Conservation (phyloP, 2,888 invertebrate species). For the Pyrrhia umbra region DNA sequence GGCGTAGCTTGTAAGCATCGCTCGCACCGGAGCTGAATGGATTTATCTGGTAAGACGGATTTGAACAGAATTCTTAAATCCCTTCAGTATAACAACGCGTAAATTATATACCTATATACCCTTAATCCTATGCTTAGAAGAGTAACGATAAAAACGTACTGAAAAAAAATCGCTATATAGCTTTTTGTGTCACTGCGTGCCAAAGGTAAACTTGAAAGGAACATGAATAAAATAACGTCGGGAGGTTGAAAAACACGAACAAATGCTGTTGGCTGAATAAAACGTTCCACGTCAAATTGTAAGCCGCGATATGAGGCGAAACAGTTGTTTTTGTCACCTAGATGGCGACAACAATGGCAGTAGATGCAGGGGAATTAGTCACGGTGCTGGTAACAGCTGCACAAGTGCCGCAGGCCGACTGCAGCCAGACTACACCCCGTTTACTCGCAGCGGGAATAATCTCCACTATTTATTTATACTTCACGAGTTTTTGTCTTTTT, state of each 20-base stretch:
- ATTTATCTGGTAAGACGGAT: conserved; percentile 46
- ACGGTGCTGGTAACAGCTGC: conserved; percentile 61
- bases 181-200: conserved; percentile 59
- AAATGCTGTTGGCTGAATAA: conserved; percentile 65
- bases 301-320: conserved; percentile 65
- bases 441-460: conserved; percentile 50
- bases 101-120: conserved; percentile 48
- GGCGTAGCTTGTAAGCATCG: conserved; percentile 27
- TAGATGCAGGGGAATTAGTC: conserved; percentile 68
- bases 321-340: conserved; percentile 72
- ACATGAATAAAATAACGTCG: conserved; percentile 65
- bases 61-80: conserved; percentile 50
- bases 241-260: conserved; percentile 63
- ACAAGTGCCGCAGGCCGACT: conserved; percentile 56
- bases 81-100: conserved; percentile 27
- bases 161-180: conserved; percentile 50
- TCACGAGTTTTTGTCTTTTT: conserved; percentile 7
- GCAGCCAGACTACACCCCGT: conserved; percentile 53
- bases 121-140: conserved; percentile 45
- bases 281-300: conserved; percentile 68
- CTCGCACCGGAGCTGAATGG: conserved; percentile 34
- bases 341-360: conserved; percentile 65
- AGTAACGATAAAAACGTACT: conserved; percentile 34
- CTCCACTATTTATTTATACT: conserved; percentile 31
- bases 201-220: conserved; percentile 60